phyloP scores from a whole-genome alignment of 2,888 invertebrate genomes.

The Mongoloraphidia duomilia region DNA sequence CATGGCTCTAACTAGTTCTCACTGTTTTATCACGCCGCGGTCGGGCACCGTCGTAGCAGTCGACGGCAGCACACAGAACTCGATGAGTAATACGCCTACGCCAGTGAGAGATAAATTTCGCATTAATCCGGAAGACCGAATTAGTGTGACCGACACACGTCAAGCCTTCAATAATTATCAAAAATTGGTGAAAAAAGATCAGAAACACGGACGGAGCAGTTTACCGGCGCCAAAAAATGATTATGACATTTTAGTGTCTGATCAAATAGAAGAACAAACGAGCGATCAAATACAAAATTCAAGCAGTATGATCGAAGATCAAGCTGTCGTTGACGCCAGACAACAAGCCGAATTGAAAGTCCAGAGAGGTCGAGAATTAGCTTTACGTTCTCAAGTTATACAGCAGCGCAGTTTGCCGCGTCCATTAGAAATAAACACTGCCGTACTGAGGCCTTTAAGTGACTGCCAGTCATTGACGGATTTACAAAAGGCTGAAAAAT shows the following conservation, averaged over 20 bases:
- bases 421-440: conserved; percentile 72
- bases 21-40: conserved; percentile 42
- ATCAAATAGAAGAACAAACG: conserved; percentile 47
- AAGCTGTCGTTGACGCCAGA: conserved; percentile 69
- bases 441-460: conserved; percentile 61
- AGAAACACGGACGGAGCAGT: conserved; percentile 61
- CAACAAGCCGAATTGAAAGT: conserved; percentile 52
- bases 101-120: conserved; percentile 84
- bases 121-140: conserved; percentile 79
- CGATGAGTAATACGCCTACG: conserved; percentile 42
- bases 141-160: conserved; percentile 60
- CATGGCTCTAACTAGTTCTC: conserved; percentile 71
- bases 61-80: conserved; percentile 8
- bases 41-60: conserved; percentile 33
- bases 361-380: conserved; percentile 49
- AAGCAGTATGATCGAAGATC: conserved; percentile 51
- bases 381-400: conserved; percentile 70
- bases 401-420: conserved; percentile 75
- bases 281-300: conserved; percentile 15
- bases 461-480: conserved; percentile 68
- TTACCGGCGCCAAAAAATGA: conserved; percentile 91
- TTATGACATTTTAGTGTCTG: conserved; percentile 96
- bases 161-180: conserved; percentile 49
- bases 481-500: conserved; percentile 88
- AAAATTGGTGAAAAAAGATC: conserved; percentile 54